A percentile compares a stretch with the other conserved stretches of the same genome.
Conservation (phyloP, 2,113 vertebrate species). For the Amphilophus citrinellus region DNA sequence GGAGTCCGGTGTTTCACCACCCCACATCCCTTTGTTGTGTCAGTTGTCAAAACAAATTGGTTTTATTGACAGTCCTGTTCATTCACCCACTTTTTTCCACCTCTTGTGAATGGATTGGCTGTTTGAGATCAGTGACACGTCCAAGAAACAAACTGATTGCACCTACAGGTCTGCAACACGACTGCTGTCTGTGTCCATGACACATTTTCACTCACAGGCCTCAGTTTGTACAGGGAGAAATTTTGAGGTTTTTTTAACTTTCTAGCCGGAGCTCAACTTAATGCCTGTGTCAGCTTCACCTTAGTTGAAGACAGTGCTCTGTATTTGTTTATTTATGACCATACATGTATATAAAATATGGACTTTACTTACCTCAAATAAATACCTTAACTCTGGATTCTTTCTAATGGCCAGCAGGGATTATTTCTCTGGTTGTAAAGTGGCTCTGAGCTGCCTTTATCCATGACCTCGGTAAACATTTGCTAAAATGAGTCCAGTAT, state of each 20-base stretch:
- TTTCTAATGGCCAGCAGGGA: background rate
- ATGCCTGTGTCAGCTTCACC: fast-evolving
- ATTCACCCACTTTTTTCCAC: constrained; percentile 24
- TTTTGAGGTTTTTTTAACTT: background rate
- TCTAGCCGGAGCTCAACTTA: background rate
- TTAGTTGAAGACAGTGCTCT: background rate
- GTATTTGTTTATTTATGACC: background rate
- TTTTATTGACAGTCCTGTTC: constrained; percentile 53
- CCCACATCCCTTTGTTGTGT: constrained; percentile 38
- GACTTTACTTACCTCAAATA: no score
- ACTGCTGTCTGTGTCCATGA: background rate
- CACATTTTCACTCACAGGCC: background rate
- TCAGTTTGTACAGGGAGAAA: background rate
- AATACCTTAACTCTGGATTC: no score
- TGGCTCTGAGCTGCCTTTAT: background rate
- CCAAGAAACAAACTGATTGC: constrained; percentile 30
- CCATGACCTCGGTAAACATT: background rate
- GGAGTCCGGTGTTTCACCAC: constrained; percentile 22
- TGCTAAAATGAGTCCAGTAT: background rate
- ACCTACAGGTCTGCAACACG: background rate
- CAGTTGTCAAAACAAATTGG: constrained; percentile 59
- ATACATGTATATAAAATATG: background rate
- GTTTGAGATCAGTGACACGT: constrained; percentile 24
- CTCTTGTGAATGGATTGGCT: constrained; percentile 2
- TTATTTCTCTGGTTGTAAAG: background rate